Base-by-base conservation (phyloP, 2,797 vertebrate species). In the Sebastes itinus region DNA sequence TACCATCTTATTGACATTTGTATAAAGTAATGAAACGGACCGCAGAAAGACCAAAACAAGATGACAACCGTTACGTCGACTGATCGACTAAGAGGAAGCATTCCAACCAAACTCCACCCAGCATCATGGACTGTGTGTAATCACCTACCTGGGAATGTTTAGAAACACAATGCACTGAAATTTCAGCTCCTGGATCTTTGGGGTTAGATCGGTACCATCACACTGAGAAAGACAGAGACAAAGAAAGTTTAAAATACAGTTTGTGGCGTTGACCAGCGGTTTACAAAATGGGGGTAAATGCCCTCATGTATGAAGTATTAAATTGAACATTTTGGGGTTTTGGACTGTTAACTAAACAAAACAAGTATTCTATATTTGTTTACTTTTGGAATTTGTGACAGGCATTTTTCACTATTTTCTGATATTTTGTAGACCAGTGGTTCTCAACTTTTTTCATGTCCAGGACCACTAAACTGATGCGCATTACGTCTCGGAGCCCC, bases 91-190 rank as follows among this genome's bases (percentile, higher is more conserved):
- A 1, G 14, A 42, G 14, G 33, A 7, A 7, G 2, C 35, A 5
- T 2, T 16, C 42, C 6, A 16, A 18, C 42, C 0, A 23, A 25
- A 58, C 0, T 25, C 55, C 0, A 3, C 58, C 0, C 14, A 30
- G 58, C 0, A 7, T 28, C 18, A 12, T n/a, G 28, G 9, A 30
- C 16, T 0, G 1, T 9, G 63, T 33, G 0, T 11, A 0, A 27
- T 2, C 49, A 75, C 78, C 32, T 27, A 99, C 98, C 98, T 99
- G 96, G 98, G 98, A 95, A 99, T 99, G 95, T 99, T 99, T 93
- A 99, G 97, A 97, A 99, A 99, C 94, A 99, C 98, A 87, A 99
- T 99, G 96, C 98, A 99, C 94, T 99, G 98, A 92, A 99, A 99
- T 91, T 99, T 99, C 95, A 99, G 94, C 92, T 99, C 98, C 96